Evolutionary conservation across 2,113 vertebrate species (phyloP), one percentile per base, ranked within the genome.

Genomic region (Odontesthes bonariensis): DNA sequence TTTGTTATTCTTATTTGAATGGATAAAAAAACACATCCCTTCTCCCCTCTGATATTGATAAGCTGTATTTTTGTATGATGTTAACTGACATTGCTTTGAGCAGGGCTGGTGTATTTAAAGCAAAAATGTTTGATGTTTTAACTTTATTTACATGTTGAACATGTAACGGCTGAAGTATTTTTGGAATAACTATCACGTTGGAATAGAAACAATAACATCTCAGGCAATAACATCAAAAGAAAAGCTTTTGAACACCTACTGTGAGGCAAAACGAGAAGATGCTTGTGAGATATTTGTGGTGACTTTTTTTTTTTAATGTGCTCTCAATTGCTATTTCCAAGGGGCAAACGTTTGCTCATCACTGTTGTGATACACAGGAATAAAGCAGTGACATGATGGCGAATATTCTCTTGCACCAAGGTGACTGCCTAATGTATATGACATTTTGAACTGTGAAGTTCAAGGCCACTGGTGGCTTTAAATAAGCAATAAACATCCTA

Each of bases 401-500:
- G 35, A 58, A 52, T 66, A 53, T 84, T 66, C 6, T 84, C 33
- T 77, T 63, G 35, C 56, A 52, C 38, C 79, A 59, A 82, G 64
- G 27, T 79, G 53, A 86, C 82, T 90, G 75, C 67, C 75, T 80
- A 53, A 38, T 49, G 46, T 49, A 49, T 75, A 59, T 82, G 75
- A 75, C 46, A 78, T 82, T 81, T 83, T 83, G 75, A 89, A 89
- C 84, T 91, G 86, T 90, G 77, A 86, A 76, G 81, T 89, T 64
- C 32, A 75, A 84, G 44, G 89, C 92, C 92, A 79, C 88, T 73
- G 84, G 89, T 87, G 92, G 90, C 90, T 90, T 90, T 68, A 75
- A 83, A 88, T 69, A 78, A 91, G 92, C 92, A 93, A 93, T 93
- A 93, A 91, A 93, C 56, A 75, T 17, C 64, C 75, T 27, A 79